Conservation (phyloP, 53 echinoderm and acorn worm species). For the Echinometra lucunter region DNA sequence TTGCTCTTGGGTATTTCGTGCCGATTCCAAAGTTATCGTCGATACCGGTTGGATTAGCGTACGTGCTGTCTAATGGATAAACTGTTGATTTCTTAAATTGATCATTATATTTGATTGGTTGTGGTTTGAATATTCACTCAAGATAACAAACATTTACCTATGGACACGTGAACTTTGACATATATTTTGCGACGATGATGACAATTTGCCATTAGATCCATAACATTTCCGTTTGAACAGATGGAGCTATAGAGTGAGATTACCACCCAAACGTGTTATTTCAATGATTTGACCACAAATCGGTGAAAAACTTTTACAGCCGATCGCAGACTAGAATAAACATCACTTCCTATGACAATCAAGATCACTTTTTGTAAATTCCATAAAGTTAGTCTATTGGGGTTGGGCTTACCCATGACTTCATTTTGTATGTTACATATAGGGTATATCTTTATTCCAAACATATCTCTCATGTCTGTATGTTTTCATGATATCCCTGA, state of each 20-base stretch:
- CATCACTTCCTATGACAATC: background rate
- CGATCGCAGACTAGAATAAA: background rate
- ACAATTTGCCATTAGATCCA: constrained; percentile 7
- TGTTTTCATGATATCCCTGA: too few species aligned
- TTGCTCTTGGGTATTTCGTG: constrained; percentile 21
- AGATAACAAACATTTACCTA: constrained; percentile 14
- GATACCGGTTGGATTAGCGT: background rate
- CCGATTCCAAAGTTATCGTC: background rate
- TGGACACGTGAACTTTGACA: constrained; percentile 25
- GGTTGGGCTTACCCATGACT: background rate
- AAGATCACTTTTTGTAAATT: background rate
- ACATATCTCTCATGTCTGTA: too few species aligned
- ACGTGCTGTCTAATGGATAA: background rate
- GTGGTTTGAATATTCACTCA: background rate
- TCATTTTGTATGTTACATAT: too few species aligned
- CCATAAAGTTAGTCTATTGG: background rate
- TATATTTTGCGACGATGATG: constrained; percentile 15
- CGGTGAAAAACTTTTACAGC: background rate
- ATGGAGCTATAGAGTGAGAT: background rate
- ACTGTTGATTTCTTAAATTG: background rate
- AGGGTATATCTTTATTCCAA: too few species aligned
- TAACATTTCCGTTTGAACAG: background rate
- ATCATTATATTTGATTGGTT: background rate
- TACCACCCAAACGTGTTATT: background rate
- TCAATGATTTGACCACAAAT: background rate